Evolutionary conservation across 2,888 invertebrate species (phyloP), one percentile per base, ranked within the genome.

Genomic region (Chorisops tibialis): DNA sequence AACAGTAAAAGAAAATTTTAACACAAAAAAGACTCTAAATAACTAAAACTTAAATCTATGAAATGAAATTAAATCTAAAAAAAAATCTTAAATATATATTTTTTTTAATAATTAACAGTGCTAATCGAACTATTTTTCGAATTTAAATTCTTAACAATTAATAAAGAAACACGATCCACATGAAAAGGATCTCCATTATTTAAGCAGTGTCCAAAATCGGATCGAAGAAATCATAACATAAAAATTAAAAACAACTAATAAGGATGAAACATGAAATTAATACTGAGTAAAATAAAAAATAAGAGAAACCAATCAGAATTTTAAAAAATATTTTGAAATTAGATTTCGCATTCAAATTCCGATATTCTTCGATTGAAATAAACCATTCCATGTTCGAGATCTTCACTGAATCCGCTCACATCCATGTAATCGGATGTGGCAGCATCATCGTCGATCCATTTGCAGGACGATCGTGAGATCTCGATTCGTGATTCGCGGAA

Each of bases 291-390:
- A 24, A 43, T 43, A 24, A 38, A 52, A 19, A 45, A 56, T 18
- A 45, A 39, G 30, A 30, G 43, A 22, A 9, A 43, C 16, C 19
- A 45, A 12, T 4, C 22, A 54, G 54, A 54, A 16, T 54, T 41
- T 41, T 41, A n/a, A n/a, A n/a, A 12, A 16, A 54, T 24, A 41
- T 41, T 41, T 37, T 7, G 54, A 58, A 59, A 37, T 48, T 37
- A 80, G 73, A 85, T 85, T 75, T 85, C 84, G 73, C 85, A 85
- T 73, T 85, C 85, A 69, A 85, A 85, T 72, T 85, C 85, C 4
- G 85, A 79, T 62, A 85, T 84, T 70, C 85, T 80, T 63, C 77
- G 74, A 66, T 78, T 78, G 65, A 78, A 78, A 65, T 78, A 78
- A 37, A 78, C 75, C 73, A 78, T 77, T 65, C 78, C 78, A 59